A percentile compares a stretch with the other conserved stretches of the same genome.
phyloP scores from a whole-genome alignment of 2,888 invertebrate species.

The Diarsia dahlii region DNA sequence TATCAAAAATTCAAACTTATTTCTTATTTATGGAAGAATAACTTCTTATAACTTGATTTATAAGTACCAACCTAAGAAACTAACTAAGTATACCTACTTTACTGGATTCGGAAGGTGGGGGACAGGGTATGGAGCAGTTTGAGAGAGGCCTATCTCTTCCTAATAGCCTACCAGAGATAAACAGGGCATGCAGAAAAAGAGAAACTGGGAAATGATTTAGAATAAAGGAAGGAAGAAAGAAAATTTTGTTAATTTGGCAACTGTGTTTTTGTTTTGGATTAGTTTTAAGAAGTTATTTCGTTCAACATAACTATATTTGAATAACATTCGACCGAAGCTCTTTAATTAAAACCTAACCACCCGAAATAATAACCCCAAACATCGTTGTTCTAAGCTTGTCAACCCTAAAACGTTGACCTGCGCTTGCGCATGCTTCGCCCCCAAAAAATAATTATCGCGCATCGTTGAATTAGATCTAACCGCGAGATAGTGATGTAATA shows the following conservation, averaged over 20 bases:
- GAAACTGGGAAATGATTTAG: background rate
- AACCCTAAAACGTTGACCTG: slow-evolving; percentile 56
- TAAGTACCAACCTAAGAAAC: too few relatives aligned
- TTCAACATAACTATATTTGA: background rate
- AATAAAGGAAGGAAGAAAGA: too few relatives aligned
- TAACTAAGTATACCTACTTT: too few relatives aligned
- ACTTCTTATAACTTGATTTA: too few relatives aligned
- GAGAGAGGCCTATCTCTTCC: background rate
- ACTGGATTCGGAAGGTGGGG: too few relatives aligned
- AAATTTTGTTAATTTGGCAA: too few relatives aligned
- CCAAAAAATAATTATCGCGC: slow-evolving; percentile 75
- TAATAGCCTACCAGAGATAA: background rate
- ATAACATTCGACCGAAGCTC: too few relatives aligned
- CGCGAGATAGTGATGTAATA: slow-evolving; percentile 77
- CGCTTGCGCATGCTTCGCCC: slow-evolving; percentile 64
- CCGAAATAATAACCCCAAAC: slow-evolving; percentile 42
- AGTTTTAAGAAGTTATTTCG: too few relatives aligned
- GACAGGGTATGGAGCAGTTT: background rate
- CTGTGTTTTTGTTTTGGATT: too few relatives aligned
- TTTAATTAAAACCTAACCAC: slow-evolving; percentile 33
- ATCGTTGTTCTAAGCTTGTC: slow-evolving; percentile 45
- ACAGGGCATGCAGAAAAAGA: background rate
- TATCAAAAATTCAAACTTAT: background rate
- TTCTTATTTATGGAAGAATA: background rate
- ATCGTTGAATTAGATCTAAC: slow-evolving; percentile 81